A percentile compares a stretch with the other conserved stretches of the same genome.
These are phyloP conservation scores for Pteronura brasiliensis DNA, from an alignment of 2,113 vertebrate species.

Conservation along the genomic window DNA sequence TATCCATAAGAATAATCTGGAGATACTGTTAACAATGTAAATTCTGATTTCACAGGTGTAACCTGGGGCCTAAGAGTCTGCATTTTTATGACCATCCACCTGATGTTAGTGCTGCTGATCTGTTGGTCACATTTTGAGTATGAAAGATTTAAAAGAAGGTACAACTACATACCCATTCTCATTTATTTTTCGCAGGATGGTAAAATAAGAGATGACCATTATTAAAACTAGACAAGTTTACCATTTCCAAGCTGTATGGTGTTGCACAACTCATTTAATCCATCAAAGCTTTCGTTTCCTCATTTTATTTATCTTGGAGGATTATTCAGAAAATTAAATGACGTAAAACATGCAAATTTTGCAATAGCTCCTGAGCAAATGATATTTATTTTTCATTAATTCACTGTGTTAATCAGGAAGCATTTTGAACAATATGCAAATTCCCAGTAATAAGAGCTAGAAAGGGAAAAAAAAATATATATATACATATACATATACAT, in stretches of 20 bases:
- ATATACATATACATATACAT: neutral
- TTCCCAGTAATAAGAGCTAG: neutral
- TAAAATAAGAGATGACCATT: neutral
- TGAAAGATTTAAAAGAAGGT: neutral
- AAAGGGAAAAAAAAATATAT: neutral
- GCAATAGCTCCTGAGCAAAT: conserved; percentile 3
- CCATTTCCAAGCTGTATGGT: neutral
- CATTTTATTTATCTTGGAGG: conserved; percentile 35
- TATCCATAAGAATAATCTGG: neutral
- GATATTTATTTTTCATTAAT: conserved; percentile 15
- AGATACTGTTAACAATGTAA: neutral
- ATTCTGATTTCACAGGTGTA: neutral
- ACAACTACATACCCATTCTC: neutral
- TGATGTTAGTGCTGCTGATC: neutral
- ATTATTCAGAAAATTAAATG: conserved; percentile 41
- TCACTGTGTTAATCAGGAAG: conserved; percentile 21
- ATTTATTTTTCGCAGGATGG: neutral
- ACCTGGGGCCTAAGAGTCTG: neutral
- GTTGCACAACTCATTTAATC: conserved; percentile 14
- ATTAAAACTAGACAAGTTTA: neutral
- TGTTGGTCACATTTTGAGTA: neutral
- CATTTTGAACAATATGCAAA: conserved; percentile 1
- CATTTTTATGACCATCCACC: neutral
- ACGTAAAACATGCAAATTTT: conserved; percentile 33
- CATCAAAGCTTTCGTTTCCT: conserved; percentile 28